phyloP scores from a whole-genome alignment of 2,113 vertebrate species.

The Callithrix jacchus region DNA sequence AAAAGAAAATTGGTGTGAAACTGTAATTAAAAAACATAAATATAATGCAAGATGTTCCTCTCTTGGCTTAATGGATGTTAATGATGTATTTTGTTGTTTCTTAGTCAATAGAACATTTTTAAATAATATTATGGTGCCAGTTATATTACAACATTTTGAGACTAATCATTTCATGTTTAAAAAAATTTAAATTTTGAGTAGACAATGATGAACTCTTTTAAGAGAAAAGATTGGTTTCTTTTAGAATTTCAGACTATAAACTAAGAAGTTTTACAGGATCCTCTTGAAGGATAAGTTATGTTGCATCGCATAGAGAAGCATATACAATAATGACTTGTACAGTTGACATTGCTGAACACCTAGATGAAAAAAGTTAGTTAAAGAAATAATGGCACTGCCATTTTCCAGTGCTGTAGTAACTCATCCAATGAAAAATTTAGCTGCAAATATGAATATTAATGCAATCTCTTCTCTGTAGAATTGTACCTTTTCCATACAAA shows the following conservation, averaged over 20 bases:
- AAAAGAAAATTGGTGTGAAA: constrained; percentile 24
- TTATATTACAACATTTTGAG: constrained; percentile 5
- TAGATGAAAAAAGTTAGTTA: neutral
- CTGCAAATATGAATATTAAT: neutral
- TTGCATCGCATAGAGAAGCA: neutral
- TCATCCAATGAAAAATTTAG: neutral
- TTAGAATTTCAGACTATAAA: neutral
- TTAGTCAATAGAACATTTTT: constrained; percentile 26
- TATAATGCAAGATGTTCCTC: neutral
- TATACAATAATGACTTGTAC: neutral
- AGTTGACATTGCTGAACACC: neutral
- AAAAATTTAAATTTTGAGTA: neutral
- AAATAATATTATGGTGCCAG: neutral
- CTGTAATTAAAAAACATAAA: neutral
- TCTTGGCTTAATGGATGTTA: neutral
- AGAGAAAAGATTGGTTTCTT: neutral
- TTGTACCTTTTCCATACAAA: neutral
- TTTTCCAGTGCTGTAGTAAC: neutral
- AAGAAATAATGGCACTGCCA: neutral
- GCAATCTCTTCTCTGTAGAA: neutral
- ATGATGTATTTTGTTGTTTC: constrained; percentile 14
- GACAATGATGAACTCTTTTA: neutral
- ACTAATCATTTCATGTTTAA: neutral
- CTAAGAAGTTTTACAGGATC: neutral
- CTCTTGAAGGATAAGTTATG: neutral